Evolutionary conservation across 1,140 invertebrate genomes (phyloP).

Genomic region (Drosophila melanogaster): Release_6_plus_ISO1_MT NT_033777.3:9049001-9049500

Average conservation of each 20-base stretch:
- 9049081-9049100: conserved; percentile 2
- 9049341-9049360: conserved; percentile 47
- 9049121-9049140: background rate
- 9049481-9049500: too few species aligned
- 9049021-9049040: background rate
- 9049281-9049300: conserved; percentile 43
- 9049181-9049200: background rate
- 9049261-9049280: conserved; percentile 29
- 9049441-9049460: too few species aligned
- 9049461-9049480: too few species aligned
- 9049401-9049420: too few species aligned
- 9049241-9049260: conserved; percentile 22
- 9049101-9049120: background rate
- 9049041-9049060: background rate
- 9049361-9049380: conserved; percentile 15
- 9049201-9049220: conserved; percentile 32
- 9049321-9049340: conserved; percentile 13
- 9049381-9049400: too few species aligned
- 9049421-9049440: background rate
- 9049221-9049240: conserved; percentile 21
- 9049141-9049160: conserved; percentile 37
- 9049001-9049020: background rate
- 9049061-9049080: background rate
- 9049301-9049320: conserved; percentile 39
- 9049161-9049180: conserved; percentile 20